Percentiles rank a stretch among this genome's conserved stretches.
Conservation (phyloP, 1,140 invertebrate species). For the Sipha flava region DNA sequence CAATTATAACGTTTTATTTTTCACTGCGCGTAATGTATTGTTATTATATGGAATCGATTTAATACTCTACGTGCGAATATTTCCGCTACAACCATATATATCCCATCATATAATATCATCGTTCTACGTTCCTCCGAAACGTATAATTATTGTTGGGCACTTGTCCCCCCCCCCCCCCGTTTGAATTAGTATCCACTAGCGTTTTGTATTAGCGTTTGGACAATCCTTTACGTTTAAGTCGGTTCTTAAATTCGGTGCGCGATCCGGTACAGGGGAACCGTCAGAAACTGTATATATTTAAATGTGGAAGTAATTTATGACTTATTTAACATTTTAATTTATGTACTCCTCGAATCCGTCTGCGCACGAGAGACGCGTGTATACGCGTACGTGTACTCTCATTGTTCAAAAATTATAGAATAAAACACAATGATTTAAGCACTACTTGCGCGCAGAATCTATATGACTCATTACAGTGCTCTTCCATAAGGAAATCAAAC, state of each 20-base stretch:
- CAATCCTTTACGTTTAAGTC: too few relatives aligned
- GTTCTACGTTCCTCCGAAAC: too few relatives aligned
- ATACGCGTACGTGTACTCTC: neutral
- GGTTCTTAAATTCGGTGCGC: neutral
- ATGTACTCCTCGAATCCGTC: neutral
- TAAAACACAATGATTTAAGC: constrained; percentile 8
- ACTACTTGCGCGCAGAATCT: neutral
- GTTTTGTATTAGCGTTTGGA: too few relatives aligned
- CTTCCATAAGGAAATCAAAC: neutral
- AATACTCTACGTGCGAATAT: too few relatives aligned
- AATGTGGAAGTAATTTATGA: constrained; percentile 1
- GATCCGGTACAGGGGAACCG: neutral
- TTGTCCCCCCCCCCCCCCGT: too few relatives aligned
- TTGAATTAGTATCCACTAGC: too few relatives aligned
- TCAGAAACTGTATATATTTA: neutral
- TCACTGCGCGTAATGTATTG: too few relatives aligned
- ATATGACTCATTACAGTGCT: neutral
- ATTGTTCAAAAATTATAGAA: neutral
- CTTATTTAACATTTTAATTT: constrained; percentile 28
- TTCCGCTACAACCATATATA: too few relatives aligned
- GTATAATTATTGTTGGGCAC: too few relatives aligned
- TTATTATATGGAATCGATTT: too few relatives aligned
- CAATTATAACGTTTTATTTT: too few relatives aligned
- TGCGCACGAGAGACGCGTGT: neutral
- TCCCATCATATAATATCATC: too few relatives aligned